Evolutionary conservation across 2,797 vertebrate genomes (phyloP).

Genomic region (Setipinna tenuifilis): DNA sequence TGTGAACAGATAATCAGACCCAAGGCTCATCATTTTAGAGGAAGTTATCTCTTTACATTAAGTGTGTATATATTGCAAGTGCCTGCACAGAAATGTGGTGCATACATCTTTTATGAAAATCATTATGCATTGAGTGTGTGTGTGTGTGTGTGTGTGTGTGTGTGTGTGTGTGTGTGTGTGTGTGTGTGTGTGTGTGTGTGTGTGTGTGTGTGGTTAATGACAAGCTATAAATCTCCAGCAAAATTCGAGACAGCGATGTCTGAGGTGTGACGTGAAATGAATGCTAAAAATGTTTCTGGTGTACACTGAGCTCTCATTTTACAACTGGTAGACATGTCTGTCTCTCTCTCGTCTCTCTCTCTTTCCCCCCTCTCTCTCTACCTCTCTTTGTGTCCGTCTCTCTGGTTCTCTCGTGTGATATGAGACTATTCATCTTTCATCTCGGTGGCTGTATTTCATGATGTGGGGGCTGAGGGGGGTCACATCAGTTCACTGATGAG

Average conservation of each 20-base stretch:
- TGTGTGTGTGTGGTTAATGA: background rate
- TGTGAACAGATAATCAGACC: too few relatives aligned
- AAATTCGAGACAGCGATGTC: slow-evolving; percentile 7
- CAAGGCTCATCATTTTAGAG: too few relatives aligned
- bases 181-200: slow-evolving; percentile 12
- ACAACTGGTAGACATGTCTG: background rate
- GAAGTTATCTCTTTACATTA: too few relatives aligned
- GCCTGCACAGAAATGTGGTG: background rate
- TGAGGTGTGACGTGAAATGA: background rate
- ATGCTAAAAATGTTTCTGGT: background rate
- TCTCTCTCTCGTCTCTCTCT: background rate
- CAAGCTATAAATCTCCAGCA: slow-evolving; percentile 16
- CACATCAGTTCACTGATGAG: slow-evolving; percentile 1
- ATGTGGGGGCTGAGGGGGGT: background rate
- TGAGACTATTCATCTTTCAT: background rate
- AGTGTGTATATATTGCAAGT: too few relatives aligned
- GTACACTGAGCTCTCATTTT: background rate
- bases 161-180: background rate
- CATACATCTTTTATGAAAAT: background rate
- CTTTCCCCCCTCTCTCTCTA: background rate
- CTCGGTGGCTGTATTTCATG: background rate
- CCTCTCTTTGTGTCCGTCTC: background rate
- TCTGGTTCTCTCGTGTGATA: background rate
- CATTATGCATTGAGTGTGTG: background rate
- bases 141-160: background rate